Evolutionary conservation across 2,797 vertebrate genomes (phyloP).

Genomic region (Streptopelia turtur): DNA sequence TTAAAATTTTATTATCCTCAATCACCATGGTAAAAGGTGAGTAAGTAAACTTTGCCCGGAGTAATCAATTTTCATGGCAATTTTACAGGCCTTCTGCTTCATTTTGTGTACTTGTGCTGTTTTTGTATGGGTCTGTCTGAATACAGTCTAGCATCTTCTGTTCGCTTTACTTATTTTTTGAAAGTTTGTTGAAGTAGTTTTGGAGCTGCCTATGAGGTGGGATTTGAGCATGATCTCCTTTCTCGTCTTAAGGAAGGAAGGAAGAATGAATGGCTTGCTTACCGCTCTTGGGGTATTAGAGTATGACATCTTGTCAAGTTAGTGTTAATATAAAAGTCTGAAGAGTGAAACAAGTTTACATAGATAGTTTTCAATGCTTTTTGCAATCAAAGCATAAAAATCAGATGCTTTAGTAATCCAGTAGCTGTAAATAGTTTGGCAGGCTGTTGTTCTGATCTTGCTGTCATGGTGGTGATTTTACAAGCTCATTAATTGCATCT

Average conservation of each 20-base stretch:
- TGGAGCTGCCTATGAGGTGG: not conserved
- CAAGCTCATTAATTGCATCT: not conserved
- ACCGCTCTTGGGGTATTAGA: not conserved
- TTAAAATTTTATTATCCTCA: conserved; percentile 31
- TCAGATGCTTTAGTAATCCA: not conserved
- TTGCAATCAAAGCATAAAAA: not conserved
- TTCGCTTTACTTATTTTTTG: not conserved
- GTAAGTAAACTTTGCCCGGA: not conserved
- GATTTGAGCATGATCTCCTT: not conserved
- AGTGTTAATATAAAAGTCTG: not conserved
- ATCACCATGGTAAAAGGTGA: conserved; percentile 29
- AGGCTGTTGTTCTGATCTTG: not conserved
- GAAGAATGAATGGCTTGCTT: not conserved
- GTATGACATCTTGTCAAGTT: not conserved
- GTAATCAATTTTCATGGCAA: conserved; percentile 47
- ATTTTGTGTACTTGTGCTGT: not conserved
- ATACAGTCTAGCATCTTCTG: not conserved
- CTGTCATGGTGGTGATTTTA: not conserved
- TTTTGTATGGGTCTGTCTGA: not conserved
- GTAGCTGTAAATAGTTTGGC: not conserved
- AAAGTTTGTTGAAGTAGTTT: not conserved
- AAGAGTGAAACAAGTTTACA: not conserved
- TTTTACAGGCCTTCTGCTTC: conserved; percentile 25
- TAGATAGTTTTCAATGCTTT: not conserved
- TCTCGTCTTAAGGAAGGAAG: not conserved